A percentile compares a stretch with the other conserved stretches of the same genome.
These are phyloP conservation scores for Eolophus roseicapilla DNA, from an alignment of 2,113 vertebrate species.

Conservation along the genomic window DNA sequence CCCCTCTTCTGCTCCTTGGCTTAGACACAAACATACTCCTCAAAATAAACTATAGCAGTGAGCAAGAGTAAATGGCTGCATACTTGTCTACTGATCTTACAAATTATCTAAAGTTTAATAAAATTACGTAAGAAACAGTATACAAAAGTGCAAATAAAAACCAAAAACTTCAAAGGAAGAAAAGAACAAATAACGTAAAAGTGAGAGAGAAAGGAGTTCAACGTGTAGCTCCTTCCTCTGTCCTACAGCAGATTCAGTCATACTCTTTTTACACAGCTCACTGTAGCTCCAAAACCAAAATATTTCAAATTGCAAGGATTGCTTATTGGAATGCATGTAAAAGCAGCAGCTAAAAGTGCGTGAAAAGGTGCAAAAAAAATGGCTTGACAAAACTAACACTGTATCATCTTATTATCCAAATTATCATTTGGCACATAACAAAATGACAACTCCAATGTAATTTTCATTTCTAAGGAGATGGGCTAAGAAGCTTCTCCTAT, in stretches of 20 bases:
- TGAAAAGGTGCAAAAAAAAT: neutral
- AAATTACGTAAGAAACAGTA: neutral
- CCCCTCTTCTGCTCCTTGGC: neutral
- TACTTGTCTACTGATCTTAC: neutral
- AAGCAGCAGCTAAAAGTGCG: neutral
- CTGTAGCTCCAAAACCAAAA: neutral
- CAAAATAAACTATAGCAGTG: neutral
- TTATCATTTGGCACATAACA: neutral
- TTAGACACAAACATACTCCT: neutral
- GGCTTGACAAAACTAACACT: neutral
- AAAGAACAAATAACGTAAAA: fast-evolving
- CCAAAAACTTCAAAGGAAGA: neutral
- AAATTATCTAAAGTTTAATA: neutral
- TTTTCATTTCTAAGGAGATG: neutral
- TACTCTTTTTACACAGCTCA: neutral
- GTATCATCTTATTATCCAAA: neutral
- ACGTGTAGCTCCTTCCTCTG: neutral
- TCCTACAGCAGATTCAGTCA: neutral
- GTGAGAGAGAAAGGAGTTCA: neutral
- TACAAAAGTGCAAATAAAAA: neutral
- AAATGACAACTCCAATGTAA: constrained; percentile 1
- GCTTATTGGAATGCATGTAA: neutral
- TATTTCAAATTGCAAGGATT: neutral
- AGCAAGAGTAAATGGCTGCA: neutral
- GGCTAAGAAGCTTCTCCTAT: neutral